A percentile compares a stretch with the other conserved stretches of the same genome.
phyloP scores from a whole-genome alignment of 2,113 vertebrate genomes.

The Megaceryle maxima region DNA sequence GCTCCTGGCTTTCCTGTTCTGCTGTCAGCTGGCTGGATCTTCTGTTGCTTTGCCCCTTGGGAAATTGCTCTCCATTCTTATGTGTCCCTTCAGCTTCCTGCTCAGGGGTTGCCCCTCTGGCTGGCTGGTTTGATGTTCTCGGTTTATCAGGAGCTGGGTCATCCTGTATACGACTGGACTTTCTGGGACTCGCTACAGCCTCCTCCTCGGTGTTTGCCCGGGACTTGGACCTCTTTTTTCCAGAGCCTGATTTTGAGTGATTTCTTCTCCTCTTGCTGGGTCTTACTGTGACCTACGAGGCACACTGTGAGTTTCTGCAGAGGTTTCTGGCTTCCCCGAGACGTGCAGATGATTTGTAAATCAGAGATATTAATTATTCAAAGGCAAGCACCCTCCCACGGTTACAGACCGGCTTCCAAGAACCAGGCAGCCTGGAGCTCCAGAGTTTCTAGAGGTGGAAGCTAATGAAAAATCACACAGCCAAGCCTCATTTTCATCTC shows the following conservation, averaged over 20 bases:
- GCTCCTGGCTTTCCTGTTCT: conserved; percentile 53
- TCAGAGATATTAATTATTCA: background rate
- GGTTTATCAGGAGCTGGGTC: conserved; percentile 37
- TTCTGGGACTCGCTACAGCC: conserved; percentile 10
- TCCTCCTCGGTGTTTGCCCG: background rate
- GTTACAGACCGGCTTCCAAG: background rate
- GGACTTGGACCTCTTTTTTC: conserved; percentile 46
- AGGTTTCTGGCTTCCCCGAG: background rate
- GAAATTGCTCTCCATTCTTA: conserved; percentile 44
- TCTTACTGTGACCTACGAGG: conserved; percentile 10
- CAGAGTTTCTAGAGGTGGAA: background rate
- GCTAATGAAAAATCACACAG: background rate
- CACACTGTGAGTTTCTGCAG: background rate
- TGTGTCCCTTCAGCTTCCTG: conserved; percentile 11
- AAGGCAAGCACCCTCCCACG: background rate
- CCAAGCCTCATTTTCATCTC: background rate
- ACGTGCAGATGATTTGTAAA: background rate
- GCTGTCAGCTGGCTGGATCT: conserved; percentile 42
- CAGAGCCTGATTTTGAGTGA: background rate
- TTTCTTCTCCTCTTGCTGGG: conserved; percentile 63
- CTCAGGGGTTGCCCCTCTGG: background rate
- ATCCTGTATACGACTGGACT: conserved; percentile 22
- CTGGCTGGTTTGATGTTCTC: background rate
- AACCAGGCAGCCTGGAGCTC: background rate
- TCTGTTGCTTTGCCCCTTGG: conserved; percentile 52